Conservation (phyloP, 2,797 vertebrate species). For the Schizothorax lantsangensis region DNA sequence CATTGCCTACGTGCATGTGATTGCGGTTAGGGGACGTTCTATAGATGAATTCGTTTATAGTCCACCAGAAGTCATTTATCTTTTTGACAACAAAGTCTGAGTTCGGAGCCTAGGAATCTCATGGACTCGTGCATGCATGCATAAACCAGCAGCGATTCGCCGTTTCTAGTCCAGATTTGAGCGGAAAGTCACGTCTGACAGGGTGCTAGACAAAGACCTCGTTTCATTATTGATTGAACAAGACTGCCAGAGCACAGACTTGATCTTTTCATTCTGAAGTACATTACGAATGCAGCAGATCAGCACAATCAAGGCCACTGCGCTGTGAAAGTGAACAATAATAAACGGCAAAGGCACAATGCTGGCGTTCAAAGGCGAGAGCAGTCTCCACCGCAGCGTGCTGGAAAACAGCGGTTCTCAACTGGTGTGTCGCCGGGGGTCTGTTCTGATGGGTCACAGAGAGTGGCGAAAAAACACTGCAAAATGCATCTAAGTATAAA, state of each 20-base stretch:
- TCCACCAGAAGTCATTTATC: slow-evolving; percentile 23
- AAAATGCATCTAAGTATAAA: background rate
- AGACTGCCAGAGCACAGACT: slow-evolving; percentile 29
- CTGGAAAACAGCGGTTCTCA: background rate
- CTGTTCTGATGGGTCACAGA: background rate
- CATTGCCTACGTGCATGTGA: background rate
- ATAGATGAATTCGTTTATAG: slow-evolving; percentile 21
- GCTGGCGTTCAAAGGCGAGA: background rate
- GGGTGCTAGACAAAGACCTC: background rate
- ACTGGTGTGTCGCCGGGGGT: background rate
- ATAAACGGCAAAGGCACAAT: background rate
- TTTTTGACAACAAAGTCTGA: slow-evolving; percentile 2
- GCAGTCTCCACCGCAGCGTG: background rate
- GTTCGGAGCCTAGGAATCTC: background rate
- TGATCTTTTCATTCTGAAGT: slow-evolving; percentile 3
- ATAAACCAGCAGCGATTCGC: background rate
- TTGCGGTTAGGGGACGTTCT: background rate
- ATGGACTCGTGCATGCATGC: background rate
- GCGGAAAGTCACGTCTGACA: background rate
- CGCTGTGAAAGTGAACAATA: background rate
- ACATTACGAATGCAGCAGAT: slow-evolving; percentile 21
- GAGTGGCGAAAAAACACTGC: background rate
- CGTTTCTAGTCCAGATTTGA: background rate
- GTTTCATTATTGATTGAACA: slow-evolving; percentile 34
- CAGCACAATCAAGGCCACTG: slow-evolving; percentile 3